Conservation (phyloP, 1,140 invertebrate genomes). For the Venustaconcha ellipsiformis region DNA sequence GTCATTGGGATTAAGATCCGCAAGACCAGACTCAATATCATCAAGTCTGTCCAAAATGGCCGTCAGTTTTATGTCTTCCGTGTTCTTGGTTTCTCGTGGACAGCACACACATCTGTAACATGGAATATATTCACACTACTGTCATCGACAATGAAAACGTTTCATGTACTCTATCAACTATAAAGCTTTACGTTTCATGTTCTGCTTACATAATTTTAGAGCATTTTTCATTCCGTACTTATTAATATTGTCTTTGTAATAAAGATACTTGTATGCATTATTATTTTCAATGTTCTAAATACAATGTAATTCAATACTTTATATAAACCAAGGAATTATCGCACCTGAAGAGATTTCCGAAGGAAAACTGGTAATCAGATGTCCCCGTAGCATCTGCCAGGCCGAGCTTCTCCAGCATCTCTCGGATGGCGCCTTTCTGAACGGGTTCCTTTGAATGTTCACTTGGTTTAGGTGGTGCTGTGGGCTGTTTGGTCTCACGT, state of each 20-base stretch:
- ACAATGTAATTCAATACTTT: background rate
- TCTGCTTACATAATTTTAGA: no score
- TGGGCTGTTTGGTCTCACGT: constrained; percentile 79
- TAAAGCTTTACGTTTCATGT: no score
- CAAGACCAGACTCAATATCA: constrained; percentile 19
- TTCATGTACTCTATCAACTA: no score
- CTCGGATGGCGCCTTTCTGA: constrained; percentile 19
- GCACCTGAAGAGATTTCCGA: constrained; percentile 38
- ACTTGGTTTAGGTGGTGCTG: constrained; percentile 15
- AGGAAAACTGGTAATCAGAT: constrained; percentile 36
- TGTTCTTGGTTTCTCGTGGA: constrained; percentile 23
- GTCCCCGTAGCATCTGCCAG: constrained; percentile 8
- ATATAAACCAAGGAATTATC: background rate
- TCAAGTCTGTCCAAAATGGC: constrained; percentile 36
- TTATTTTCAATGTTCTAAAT: background rate
- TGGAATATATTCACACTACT: background rate
- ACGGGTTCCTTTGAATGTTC: constrained; percentile 5
- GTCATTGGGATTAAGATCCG: constrained; percentile 4
- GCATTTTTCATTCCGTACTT: no score
- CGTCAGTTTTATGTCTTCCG: constrained; percentile 19
- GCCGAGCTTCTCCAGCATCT: constrained; percentile 14
- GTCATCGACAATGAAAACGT: no score
- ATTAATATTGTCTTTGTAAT: no score
- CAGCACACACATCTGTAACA: constrained; percentile 30
- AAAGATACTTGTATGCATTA: no score